A percentile compares a stretch with the other conserved stretches of the same genome.
phyloP scores from a whole-genome alignment of 2,113 vertebrate genomes.

The Rhinogobius similis region DNA sequence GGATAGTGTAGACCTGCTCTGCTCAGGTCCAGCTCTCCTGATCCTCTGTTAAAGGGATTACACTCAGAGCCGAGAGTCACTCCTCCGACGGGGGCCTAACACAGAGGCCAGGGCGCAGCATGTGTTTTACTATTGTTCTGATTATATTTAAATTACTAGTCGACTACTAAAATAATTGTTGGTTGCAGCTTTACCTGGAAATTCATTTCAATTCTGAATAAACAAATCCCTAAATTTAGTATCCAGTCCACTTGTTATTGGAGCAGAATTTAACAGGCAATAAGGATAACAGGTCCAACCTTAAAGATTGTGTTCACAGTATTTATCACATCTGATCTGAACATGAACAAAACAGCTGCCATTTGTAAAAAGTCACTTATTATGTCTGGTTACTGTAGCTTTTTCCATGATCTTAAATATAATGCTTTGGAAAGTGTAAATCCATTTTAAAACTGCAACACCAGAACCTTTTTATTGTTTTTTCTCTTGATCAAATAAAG shows the following conservation, averaged over 20 bases:
- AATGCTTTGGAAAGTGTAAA: too few relatives aligned
- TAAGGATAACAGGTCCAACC: neutral
- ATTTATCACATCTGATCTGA: too few relatives aligned
- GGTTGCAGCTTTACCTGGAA: neutral
- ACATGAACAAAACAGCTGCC: too few relatives aligned
- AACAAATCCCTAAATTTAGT: neutral
- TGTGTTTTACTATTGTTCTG: conserved; percentile 2
- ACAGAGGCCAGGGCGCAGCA: conserved; percentile 2
- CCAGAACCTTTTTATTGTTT: too few relatives aligned
- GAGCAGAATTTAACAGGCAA: too few relatives aligned
- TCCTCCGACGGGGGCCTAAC: conserved; percentile 53
- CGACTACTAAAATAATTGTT: too few relatives aligned
- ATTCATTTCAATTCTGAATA: neutral
- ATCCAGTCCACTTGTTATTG: neutral
- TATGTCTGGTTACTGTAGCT: too few relatives aligned
- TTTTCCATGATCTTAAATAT: too few relatives aligned
- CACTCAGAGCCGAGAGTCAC: conserved; percentile 60
- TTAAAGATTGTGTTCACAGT: too few relatives aligned
- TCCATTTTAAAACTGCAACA: too few relatives aligned
- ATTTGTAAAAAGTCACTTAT: too few relatives aligned
- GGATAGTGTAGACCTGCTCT: conserved; percentile 56
- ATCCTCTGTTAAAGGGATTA: conserved; percentile 82
- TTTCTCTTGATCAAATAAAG: too few relatives aligned
- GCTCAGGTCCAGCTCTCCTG: conserved; percentile 59
- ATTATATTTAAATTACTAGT: neutral